Conservation (phyloP, 2,797 vertebrate genomes). For the Galaxias olidus region DNA sequence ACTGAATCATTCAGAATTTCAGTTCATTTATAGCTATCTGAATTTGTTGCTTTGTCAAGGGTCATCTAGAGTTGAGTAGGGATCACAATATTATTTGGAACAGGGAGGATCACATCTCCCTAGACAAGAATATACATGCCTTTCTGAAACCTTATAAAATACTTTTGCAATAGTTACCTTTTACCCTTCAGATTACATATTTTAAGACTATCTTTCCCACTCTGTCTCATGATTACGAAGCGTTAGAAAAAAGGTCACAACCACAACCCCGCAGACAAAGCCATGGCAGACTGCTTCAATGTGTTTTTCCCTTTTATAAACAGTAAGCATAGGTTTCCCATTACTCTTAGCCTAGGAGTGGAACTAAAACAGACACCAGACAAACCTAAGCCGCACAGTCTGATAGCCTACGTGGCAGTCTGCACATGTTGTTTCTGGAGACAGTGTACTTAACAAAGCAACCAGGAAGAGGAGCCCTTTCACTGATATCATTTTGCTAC, state of each 20-base stretch:
- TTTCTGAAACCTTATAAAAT: too few relatives aligned
- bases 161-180: too few relatives aligned
- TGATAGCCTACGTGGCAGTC: conserved; percentile 77
- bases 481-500: conserved; percentile 1
- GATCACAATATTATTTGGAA: too few relatives aligned
- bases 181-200: too few relatives aligned
- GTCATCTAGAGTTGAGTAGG: too few relatives aligned
- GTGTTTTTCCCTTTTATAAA: conserved; percentile 63
- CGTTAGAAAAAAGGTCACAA: not conserved
- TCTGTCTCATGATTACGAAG: not conserved
- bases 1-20: conserved; percentile 13
- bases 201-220: too few relatives aligned
- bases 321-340: conserved; percentile 65
- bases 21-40: too few relatives aligned
- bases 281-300: conserved; percentile 22
- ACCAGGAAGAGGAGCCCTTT: conserved; percentile 67
- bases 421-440: conserved; percentile 53
- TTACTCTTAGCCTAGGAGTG: conserved; percentile 56
- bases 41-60: too few relatives aligned
- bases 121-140: too few relatives aligned
- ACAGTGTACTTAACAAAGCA: conserved; percentile 26
- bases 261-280: conserved; percentile 1
- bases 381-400: not conserved
- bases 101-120: too few relatives aligned
- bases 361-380: conserved; percentile 25